phyloP scores from a whole-genome alignment of 1,140 invertebrate genomes.

The Drosophila cardini region DNA sequence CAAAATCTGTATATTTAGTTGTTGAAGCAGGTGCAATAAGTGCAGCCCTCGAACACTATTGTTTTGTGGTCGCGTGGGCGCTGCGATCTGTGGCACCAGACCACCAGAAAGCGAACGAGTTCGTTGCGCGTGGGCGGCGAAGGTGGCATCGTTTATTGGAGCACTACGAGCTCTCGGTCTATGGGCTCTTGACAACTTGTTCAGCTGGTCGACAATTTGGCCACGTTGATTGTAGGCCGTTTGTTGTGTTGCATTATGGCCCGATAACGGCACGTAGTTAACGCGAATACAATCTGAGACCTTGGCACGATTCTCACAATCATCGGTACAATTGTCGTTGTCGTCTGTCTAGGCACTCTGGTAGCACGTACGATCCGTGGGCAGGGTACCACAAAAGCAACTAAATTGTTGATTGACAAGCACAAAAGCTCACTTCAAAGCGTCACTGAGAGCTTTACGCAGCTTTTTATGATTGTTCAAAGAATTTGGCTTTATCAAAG shows the following conservation, averaged over 20 bases:
- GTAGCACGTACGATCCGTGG: conserved; percentile 43
- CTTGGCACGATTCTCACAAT: conserved; percentile 74
- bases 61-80: conserved; percentile 22
- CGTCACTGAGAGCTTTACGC: not conserved
- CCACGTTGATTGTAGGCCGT: conserved; percentile 60
- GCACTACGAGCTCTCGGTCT: not conserved
- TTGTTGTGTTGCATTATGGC: conserved; percentile 50
- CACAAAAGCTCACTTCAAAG: conserved; percentile 8
- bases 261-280: conserved; percentile 78
- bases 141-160: not conserved
- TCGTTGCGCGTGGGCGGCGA: conserved; percentile 19
- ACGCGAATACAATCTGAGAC: conserved; percentile 73
- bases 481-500: not conserved
- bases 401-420: conserved; percentile 20
- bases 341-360: conserved; percentile 20
- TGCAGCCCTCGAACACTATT: conserved; percentile 13
- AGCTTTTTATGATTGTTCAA: not conserved
- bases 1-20: conserved; percentile 1
- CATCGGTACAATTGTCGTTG: not conserved
- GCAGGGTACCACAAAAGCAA: conserved; percentile 15
- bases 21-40: conserved; percentile 21
- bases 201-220: conserved; percentile 31
- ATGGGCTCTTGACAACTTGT: conserved; percentile 30
- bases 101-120: conserved; percentile 33
- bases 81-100: conserved; percentile 5